Conservation (phyloP, 2,113 vertebrate genomes). For the Rallus limicola region DNA sequence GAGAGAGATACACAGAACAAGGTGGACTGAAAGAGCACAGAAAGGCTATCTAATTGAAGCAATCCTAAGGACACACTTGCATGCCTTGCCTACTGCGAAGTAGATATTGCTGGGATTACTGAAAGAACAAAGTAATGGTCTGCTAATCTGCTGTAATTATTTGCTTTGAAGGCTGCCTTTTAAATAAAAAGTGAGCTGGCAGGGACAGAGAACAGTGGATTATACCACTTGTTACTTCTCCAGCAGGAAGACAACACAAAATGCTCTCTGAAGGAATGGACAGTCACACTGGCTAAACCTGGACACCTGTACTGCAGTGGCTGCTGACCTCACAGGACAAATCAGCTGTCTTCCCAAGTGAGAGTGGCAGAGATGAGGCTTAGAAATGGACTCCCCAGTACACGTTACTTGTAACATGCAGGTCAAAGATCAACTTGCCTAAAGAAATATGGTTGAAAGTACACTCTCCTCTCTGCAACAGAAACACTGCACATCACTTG, state of each 20-base stretch:
- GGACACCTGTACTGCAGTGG: not conserved
- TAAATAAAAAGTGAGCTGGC: not conserved
- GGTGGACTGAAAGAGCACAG: not conserved
- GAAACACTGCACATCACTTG: not conserved
- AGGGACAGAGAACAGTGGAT: not conserved
- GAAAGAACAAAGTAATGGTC: not conserved
- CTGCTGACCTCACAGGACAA: not conserved
- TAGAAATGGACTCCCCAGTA: not conserved
- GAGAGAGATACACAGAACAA: not conserved
- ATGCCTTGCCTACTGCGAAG: not conserved
- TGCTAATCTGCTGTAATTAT: not conserved
- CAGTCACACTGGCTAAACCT: not conserved
- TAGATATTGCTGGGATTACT: not conserved
- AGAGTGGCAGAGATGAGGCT: not conserved
- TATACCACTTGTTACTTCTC: not conserved
- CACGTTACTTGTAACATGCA: not conserved
- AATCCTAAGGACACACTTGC: not conserved
- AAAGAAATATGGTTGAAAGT: not conserved
- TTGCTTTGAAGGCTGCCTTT: not conserved
- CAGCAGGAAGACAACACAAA: not conserved
- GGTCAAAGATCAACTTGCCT: not conserved
- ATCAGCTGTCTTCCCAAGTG: not conserved
- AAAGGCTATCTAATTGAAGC: not conserved
- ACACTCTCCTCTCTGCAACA: not conserved
- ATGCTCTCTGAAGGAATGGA: not conserved